Percentiles rank a stretch among this genome's conserved stretches.
These are phyloP conservation scores for Catamblyrhynchus diadema DNA, from an alignment of 2,797 vertebrate genomes.

Conservation along the genomic window DNA sequence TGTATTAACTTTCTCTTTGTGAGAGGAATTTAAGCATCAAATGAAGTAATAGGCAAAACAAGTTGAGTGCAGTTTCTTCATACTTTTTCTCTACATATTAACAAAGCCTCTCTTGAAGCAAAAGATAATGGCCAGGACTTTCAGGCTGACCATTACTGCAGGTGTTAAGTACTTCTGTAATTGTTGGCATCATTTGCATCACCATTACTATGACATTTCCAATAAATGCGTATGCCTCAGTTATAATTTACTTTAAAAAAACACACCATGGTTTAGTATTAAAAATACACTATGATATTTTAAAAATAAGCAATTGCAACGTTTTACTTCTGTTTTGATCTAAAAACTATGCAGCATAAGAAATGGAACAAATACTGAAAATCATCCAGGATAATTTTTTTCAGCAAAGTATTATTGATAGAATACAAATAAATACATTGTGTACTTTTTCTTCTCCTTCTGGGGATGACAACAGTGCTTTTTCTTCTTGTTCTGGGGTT, in stretches of 20 bases:
- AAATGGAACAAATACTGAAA: background rate
- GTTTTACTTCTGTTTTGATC: background rate
- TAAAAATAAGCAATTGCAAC: background rate
- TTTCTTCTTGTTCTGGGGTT: conserved; percentile 98
- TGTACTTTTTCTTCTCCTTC: conserved; percentile 99
- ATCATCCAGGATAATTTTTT: background rate
- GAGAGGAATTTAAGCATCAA: background rate
- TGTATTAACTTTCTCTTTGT: background rate
- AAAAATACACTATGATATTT: background rate
- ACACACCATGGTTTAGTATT: background rate
- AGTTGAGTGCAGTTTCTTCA: background rate
- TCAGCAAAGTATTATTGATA: conserved; percentile 64
- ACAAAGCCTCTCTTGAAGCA: background rate
- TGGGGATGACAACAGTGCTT: conserved; percentile 93
- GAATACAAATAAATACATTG: conserved; percentile 81
- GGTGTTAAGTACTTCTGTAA: background rate
- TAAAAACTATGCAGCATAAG: background rate
- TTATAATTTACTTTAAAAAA: background rate
- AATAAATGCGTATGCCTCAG: background rate
- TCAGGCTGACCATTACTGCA: background rate
- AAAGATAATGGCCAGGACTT: background rate
- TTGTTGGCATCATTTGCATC: background rate
- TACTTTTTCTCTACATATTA: background rate
- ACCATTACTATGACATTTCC: background rate
- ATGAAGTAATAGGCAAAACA: background rate